These are phyloP conservation scores for Periophthalmodon schlosseri DNA, from an alignment of 2,113 vertebrate species.

Conservation along the genomic window DNA sequence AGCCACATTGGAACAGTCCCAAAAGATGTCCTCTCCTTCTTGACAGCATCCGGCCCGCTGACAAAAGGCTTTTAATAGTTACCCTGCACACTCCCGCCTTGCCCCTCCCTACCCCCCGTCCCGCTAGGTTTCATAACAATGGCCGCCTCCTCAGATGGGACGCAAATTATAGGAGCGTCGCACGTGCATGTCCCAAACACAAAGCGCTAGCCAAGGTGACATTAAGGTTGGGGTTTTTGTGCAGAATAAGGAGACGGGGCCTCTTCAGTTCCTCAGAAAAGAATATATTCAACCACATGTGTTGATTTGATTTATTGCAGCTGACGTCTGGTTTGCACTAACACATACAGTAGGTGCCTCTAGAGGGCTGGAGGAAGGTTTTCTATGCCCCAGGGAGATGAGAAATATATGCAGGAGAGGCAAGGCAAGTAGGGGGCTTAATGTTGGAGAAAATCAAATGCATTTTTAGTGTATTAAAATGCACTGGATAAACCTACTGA, in stretches of 20 bases:
- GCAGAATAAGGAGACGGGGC: not conserved
- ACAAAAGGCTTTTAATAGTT: conserved; percentile 66
- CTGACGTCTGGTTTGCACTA: conserved; percentile 39
- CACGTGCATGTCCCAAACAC: conserved; percentile 21
- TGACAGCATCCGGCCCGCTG: conserved; percentile 60
- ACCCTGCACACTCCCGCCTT: conserved; percentile 11
- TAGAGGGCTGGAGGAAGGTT: not conserved
- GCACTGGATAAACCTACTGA: not conserved
- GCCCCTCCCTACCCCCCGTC: conserved; percentile 23
- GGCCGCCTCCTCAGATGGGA: conserved; percentile 26
- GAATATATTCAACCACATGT: conserved; percentile 4
- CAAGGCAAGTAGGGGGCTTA: not conserved
- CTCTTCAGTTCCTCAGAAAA: conserved; percentile 2
- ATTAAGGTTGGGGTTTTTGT: conserved; percentile 6
- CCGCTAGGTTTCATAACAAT: conserved; percentile 59
- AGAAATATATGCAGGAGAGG: not conserved
- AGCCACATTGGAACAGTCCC: conserved; percentile 47
- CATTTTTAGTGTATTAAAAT: not conserved
- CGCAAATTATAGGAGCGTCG: conserved; percentile 45
- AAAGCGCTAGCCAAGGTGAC: conserved; percentile 2
- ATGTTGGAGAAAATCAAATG: conserved; percentile 1
- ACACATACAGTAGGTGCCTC: conserved; percentile 7
- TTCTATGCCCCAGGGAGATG: not conserved
- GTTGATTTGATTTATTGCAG: conserved; percentile 32
- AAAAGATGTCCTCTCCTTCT: conserved; percentile 60